These are phyloP conservation scores for Holotrichia oblita DNA, from an alignment of 1,140 invertebrate genomes.

Conservation along the genomic window DNA sequence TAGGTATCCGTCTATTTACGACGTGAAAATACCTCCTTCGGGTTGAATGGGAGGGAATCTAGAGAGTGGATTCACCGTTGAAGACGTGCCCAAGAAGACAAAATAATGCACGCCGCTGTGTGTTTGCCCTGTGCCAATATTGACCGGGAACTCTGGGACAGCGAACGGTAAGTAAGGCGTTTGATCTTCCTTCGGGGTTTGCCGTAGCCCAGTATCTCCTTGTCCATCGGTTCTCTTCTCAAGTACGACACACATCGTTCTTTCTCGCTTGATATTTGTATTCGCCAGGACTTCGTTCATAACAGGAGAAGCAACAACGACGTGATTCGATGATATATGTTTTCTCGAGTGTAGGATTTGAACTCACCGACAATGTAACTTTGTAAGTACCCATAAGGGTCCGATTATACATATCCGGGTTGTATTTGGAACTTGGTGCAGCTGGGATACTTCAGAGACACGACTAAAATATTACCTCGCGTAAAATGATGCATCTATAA, in stretches of 20 bases:
- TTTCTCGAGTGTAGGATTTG: too few species aligned
- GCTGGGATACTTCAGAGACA: too few species aligned
- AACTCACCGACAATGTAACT: too few species aligned
- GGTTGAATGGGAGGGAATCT: background rate
- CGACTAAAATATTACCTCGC: too few species aligned
- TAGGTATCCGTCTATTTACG: background rate
- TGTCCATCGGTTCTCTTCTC: background rate
- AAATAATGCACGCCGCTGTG: constrained; percentile 24
- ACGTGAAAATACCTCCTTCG: background rate
- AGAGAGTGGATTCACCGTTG: background rate
- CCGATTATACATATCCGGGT: too few species aligned
- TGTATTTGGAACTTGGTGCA: too few species aligned
- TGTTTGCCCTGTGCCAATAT: constrained; percentile 26
- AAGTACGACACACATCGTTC: background rate
- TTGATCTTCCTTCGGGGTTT: constrained; percentile 23
- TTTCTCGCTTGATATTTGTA: background rate
- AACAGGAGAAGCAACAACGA: background rate
- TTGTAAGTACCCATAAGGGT: too few species aligned
- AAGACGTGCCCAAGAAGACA: constrained; percentile 25
- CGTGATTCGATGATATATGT: background rate
- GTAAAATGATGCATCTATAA: too few species aligned
- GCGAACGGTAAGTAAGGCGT: background rate
- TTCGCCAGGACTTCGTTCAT: background rate
- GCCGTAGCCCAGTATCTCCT: background rate
- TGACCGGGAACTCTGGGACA: background rate